These are phyloP conservation scores for Parasteatoda lunata DNA, from an alignment of 2,888 invertebrate species.

Conservation along the genomic window DNA sequence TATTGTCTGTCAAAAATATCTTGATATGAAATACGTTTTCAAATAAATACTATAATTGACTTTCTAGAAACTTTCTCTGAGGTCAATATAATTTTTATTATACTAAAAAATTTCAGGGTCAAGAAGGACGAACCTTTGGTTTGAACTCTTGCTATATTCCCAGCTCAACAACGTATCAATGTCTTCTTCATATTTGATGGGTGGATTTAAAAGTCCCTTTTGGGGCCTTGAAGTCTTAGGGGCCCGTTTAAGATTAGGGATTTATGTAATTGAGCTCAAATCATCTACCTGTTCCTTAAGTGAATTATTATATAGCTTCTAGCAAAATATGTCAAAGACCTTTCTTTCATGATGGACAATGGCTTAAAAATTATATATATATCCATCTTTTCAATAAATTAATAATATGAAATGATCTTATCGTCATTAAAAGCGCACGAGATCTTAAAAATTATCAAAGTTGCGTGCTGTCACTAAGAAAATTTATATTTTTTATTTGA, in stretches of 20 bases:
- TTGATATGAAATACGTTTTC: too few species aligned
- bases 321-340: constrained; percentile 25
- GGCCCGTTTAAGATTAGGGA: constrained; percentile 4
- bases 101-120: neutral
- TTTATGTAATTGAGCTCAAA: constrained; percentile 34
- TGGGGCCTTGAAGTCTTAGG: neutral
- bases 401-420: too few species aligned
- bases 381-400: too few species aligned
- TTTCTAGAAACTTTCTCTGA: too few species aligned
- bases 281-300: neutral
- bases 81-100: too few species aligned
- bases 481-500: too few species aligned
- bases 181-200: neutral
- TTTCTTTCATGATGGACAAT: neutral
- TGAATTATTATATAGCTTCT: neutral
- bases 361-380: too few species aligned
- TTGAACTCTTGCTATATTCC: neutral
- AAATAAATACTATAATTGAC: too few species aligned
- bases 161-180: neutral
- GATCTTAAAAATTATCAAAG: too few species aligned
- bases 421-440: too few species aligned
- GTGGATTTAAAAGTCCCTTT: neutral
- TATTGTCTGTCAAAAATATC: too few species aligned
- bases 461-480: too few species aligned
- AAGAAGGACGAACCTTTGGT: neutral